Percentiles rank a stretch among this genome's conserved stretches.
Evolutionary conservation across 2,888 invertebrate species (phyloP).

Genomic region (Lymantria monacha): DNA sequence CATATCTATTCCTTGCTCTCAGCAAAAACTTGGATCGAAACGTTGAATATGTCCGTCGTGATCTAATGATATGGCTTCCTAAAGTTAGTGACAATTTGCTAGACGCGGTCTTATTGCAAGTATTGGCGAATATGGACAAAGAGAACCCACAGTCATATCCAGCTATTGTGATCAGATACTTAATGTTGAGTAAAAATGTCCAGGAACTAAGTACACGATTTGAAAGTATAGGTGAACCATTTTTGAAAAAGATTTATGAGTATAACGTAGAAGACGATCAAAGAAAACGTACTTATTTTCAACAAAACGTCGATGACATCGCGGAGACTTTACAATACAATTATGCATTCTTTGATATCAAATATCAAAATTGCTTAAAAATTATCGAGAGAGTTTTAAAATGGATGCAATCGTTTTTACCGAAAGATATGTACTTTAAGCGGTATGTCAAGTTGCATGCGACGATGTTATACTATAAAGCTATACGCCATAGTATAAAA

Average conservation of each 20-base stretch:
- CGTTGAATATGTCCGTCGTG: conserved; percentile 29
- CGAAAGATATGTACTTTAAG: conserved; percentile 44
- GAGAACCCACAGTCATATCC: conserved; percentile 28
- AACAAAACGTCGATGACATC: conserved; percentile 28
- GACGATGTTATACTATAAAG: conserved; percentile 53
- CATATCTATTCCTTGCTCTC: conserved; percentile 35
- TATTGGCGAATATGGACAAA: conserved; percentile 23
- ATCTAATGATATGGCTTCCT: conserved; percentile 37
- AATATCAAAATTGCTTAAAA: conserved; percentile 42
- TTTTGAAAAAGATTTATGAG: conserved; percentile 38
- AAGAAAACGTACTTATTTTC: background rate
- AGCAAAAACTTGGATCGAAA: conserved; percentile 20
- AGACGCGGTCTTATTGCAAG: conserved; percentile 24
- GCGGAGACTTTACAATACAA: conserved; percentile 42
- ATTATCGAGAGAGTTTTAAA: conserved; percentile 42
- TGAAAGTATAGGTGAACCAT: conserved; percentile 35
- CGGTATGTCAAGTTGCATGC: conserved; percentile 45
- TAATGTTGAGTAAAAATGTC: conserved; percentile 42
- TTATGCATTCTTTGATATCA: conserved; percentile 40
- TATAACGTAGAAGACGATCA: conserved; percentile 1
- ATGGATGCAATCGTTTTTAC: conserved; percentile 42
- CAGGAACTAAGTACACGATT: conserved; percentile 35
- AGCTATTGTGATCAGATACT: conserved; percentile 46
- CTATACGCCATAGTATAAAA: conserved; percentile 43
- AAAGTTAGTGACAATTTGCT: conserved; percentile 33